These are phyloP conservation scores for Acrobasis suavella DNA, from an alignment of 2,888 invertebrate species.

Conservation along the genomic window DNA sequence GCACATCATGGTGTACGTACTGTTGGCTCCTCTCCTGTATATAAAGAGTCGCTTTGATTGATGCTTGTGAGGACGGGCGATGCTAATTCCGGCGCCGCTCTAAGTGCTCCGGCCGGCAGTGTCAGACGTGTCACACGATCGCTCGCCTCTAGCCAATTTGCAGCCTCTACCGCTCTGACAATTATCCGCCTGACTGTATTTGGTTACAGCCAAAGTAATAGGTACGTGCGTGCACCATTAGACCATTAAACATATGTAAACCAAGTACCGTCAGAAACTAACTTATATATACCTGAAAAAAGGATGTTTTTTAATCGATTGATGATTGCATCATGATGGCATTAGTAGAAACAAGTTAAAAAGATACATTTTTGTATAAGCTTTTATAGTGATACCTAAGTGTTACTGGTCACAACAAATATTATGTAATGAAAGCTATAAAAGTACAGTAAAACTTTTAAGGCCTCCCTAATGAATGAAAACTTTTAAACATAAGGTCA, in stretches of 20 bases:
- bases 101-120: constrained; percentile 29
- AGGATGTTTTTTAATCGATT: too few relatives aligned
- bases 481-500: too few relatives aligned
- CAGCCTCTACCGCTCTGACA: constrained; percentile 9
- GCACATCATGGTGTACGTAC: background rate
- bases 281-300: too few relatives aligned
- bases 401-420: too few relatives aligned
- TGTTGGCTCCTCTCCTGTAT: background rate
- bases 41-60: constrained; percentile 28
- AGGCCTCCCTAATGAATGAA: too few relatives aligned
- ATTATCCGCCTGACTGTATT: constrained; percentile 11
- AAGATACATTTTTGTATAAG: too few relatives aligned
- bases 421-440: too few relatives aligned
- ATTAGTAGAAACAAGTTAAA: too few relatives aligned
- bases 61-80: constrained; percentile 28
- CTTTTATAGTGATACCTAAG: too few relatives aligned
- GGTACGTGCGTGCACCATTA: background rate
- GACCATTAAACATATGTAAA: background rate
- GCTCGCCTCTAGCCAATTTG: constrained; percentile 20
- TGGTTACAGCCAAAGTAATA: constrained; percentile 3
- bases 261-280: too few relatives aligned
- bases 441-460: too few relatives aligned
- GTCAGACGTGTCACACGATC: constrained; percentile 13
- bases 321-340: too few relatives aligned
- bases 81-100: constrained; percentile 31